phyloP scores from a whole-genome alignment of 2,888 invertebrate species.

The Eristalinus sepulchralis region DNA sequence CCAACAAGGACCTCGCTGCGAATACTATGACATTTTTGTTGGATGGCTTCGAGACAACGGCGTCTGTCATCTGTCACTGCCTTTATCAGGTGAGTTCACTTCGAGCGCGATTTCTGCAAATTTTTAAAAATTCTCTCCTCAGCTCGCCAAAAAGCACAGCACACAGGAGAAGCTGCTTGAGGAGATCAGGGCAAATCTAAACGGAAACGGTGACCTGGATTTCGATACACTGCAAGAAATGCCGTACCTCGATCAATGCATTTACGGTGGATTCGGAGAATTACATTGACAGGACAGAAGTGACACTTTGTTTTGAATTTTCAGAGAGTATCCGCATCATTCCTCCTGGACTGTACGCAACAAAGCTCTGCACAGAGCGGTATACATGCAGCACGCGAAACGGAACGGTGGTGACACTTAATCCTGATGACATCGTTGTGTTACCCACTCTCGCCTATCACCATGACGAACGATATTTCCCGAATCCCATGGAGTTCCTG shows the following conservation, averaged over 20 bases:
- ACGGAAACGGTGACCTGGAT: conserved; percentile 70
- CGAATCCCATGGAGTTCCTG: conserved; percentile 75
- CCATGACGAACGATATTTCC: conserved; percentile 75
- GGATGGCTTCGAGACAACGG: conserved; percentile 80
- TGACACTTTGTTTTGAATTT: neutral
- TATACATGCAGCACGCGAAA: conserved; percentile 74
- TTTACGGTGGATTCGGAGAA: conserved; percentile 75
- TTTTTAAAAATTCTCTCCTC: neutral
- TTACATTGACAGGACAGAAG: neutral
- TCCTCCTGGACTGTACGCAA: conserved; percentile 73
- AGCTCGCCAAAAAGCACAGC: conserved; percentile 74
- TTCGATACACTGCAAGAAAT: conserved; percentile 77
- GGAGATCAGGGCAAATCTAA: conserved; percentile 74
- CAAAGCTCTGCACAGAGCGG: conserved; percentile 76
- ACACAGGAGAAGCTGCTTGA: conserved; percentile 75
- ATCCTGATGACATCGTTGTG: conserved; percentile 73
- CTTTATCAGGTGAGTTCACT: conserved; percentile 75
- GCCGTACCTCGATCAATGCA: conserved; percentile 77
- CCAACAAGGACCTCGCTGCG: conserved; percentile 73
- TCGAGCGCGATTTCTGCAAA: neutral
- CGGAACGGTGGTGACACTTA: conserved; percentile 73
- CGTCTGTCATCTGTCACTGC: conserved; percentile 74
- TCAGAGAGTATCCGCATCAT: conserved; percentile 77
- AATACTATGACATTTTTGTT: conserved; percentile 78
- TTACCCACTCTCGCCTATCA: conserved; percentile 76